Base-by-base conservation (phyloP, 2,797 vertebrate genomes). In the Scomberomorus guttatus region DNA sequence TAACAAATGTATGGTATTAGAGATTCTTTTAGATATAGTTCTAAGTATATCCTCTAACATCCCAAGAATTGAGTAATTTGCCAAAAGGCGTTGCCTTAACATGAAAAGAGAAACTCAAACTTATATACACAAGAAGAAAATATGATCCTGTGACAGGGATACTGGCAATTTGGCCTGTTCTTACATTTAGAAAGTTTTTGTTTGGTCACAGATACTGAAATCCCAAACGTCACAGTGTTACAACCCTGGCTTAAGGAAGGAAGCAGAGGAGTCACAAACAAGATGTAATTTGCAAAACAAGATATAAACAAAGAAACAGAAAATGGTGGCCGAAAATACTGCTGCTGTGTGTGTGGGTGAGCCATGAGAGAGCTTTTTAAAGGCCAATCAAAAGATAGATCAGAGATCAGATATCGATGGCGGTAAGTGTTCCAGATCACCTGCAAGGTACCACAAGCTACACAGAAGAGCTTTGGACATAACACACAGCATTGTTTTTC, bases 241-340 rank as follows among this genome's bases (percentile, higher is more conserved):
- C 1, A 32, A 22, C 8, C 10, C 20, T 9, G n/a, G 44, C 27
- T 58, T 12, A 17, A 17, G 8, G 42, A 15, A 37, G 7, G 8
- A 18, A 20, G 17, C 15, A 46, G 44, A 46, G 44, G 15, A 46
- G 15, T 34, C 20, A 34, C 56, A 59, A 59, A 71, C 22, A 60
- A 25, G 17, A 6, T 51, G 46, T 25, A 50, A 20, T 72, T 39
- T 72, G 29, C 15, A 51, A 51, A 61, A 72, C 29, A 7, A 60
- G 14, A 52, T 22, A 15, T 22, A 34, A 37, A 25, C 63, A 55
- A 32, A n/a, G 34, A 46, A 44, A 61, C 12, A 7, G 29, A 39
- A n/a, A 15, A 2, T 8, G 42, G 11, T 20, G 6, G 11, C 5
- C 44, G n/a, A 37, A 24, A 50, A n/a, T 18, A 7, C 2, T 10